phyloP scores from a whole-genome alignment of 2,888 invertebrate species.

The Leucania comma region DNA sequence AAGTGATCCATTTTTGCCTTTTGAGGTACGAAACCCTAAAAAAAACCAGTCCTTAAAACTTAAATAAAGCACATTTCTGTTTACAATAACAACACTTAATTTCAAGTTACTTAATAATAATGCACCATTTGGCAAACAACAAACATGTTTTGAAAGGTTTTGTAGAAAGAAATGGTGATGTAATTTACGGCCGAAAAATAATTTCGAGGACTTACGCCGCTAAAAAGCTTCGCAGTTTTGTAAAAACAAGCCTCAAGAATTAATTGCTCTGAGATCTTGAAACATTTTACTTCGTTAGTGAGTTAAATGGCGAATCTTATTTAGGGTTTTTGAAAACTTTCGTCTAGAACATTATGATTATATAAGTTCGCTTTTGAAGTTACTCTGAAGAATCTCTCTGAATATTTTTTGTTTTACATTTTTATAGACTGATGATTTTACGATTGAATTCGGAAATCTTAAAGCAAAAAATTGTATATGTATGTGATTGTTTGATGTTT shows the following conservation, averaged over 20 bases:
- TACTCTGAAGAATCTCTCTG: background rate
- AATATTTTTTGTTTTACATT: background rate
- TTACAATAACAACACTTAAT: constrained; percentile 20
- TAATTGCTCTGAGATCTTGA: constrained; percentile 47
- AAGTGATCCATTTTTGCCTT: no score
- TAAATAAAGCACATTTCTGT: background rate
- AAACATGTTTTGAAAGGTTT: constrained; percentile 58
- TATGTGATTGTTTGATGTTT: background rate
- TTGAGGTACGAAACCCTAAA: no score
- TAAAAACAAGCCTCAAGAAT: constrained; percentile 51
- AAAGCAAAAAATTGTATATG: background rate
- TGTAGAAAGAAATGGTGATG: constrained; percentile 29
- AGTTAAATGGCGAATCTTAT: constrained; percentile 24
- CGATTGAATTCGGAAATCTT: no score
- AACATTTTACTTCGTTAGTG: constrained; percentile 40
- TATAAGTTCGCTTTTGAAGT: background rate
- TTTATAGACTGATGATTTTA: no score
- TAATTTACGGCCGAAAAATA: constrained; percentile 39
- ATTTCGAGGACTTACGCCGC: constrained; percentile 29
- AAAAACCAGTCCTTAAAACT: no score
- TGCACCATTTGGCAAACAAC: constrained; percentile 42
- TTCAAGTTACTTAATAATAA: constrained; percentile 16
- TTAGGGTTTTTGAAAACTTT: background rate
- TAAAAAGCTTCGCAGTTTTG: constrained; percentile 36
- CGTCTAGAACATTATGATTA: background rate